These are phyloP conservation scores for Falco rusticolus DNA, from an alignment of 2,797 vertebrate species.

Conservation along the genomic window DNA sequence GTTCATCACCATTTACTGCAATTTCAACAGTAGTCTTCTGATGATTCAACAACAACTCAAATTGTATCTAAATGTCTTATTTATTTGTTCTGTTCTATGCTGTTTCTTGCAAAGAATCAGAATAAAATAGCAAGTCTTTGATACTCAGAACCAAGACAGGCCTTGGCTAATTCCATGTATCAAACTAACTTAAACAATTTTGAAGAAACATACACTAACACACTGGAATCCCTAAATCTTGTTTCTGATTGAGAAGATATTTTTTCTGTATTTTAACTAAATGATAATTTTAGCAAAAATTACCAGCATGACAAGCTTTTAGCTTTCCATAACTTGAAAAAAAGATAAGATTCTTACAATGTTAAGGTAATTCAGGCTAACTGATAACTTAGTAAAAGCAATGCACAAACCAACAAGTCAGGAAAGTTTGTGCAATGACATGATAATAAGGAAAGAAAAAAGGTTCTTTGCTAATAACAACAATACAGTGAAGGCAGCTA, in stretches of 20 bases:
- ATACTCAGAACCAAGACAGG: not conserved
- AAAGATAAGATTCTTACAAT: not conserved
- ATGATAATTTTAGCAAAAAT: not conserved
- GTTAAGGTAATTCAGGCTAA: not conserved
- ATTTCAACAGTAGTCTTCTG: not conserved
- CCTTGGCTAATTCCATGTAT: not conserved
- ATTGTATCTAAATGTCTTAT: not conserved
- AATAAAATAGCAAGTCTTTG: not conserved
- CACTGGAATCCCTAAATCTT: not conserved
- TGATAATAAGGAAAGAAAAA: not conserved
- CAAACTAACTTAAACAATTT: not conserved
- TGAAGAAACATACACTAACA: not conserved
- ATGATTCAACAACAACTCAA: not conserved
- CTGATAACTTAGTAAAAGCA: not conserved
- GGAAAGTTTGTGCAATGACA: not conserved
- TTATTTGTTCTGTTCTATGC: not conserved
- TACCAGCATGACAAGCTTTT: not conserved
- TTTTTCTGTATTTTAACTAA: not conserved
- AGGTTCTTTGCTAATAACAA: not conserved
- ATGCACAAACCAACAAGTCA: not conserved
- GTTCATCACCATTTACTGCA: not conserved
- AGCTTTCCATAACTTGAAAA: not conserved
- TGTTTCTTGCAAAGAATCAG: not conserved
- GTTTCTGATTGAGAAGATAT: not conserved
- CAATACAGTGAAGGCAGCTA: not conserved